Evolutionary conservation across 2,113 vertebrate species (phyloP).

Genomic region (Lipotes vexillifer): DNA sequence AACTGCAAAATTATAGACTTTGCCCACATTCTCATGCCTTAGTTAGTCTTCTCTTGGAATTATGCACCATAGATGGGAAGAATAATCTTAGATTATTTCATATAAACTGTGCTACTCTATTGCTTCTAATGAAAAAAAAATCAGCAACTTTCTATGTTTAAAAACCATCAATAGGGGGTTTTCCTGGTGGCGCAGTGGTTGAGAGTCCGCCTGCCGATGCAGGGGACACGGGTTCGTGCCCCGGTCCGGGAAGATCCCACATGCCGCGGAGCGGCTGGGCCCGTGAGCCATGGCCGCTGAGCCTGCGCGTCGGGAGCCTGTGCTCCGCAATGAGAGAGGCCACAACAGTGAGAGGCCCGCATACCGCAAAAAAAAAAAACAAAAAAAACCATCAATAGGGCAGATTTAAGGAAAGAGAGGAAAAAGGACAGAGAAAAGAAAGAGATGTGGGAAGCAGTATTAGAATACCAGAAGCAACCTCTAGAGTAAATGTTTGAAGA

Average conservation of each 20-base stretch:
- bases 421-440: background rate
- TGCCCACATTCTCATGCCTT: slow-evolving; percentile 16
- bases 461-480: background rate
- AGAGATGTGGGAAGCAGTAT: background rate
- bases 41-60: slow-evolving; percentile 28
- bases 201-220: too few relatives aligned
- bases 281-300: too few relatives aligned
- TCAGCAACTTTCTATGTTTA: background rate
- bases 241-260: too few relatives aligned
- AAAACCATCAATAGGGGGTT: background rate
- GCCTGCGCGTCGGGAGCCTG: too few relatives aligned
- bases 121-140: background rate
- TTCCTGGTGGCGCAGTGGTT: too few relatives aligned
- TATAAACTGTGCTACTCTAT: background rate
- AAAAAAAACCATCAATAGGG: background rate
- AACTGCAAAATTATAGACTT: slow-evolving; percentile 57
- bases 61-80: background rate
- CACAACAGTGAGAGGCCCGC: too few relatives aligned
- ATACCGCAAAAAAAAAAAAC: too few relatives aligned
- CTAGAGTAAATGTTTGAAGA: background rate
- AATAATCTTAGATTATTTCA: slow-evolving; percentile 18
- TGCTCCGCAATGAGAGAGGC: too few relatives aligned
- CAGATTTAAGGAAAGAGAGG: background rate
- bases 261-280: too few relatives aligned
- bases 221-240: too few relatives aligned